These are phyloP conservation scores for Nezara viridula DNA, from an alignment of 2,888 invertebrate species.

Conservation along the genomic window DNA sequence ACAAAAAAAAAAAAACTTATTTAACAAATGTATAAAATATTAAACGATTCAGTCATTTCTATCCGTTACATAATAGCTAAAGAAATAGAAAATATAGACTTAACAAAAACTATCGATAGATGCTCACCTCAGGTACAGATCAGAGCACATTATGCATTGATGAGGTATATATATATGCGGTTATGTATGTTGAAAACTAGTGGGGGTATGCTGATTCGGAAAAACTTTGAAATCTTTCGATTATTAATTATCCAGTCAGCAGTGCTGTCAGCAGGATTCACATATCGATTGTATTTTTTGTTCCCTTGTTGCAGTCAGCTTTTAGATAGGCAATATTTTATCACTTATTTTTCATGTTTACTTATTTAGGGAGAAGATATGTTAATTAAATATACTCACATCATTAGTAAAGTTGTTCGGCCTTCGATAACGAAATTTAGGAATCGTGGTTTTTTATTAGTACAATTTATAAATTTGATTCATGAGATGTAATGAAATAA, in stretches of 20 bases:
- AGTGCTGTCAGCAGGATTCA: not conserved
- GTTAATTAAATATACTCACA: not conserved
- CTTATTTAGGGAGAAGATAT: not conserved
- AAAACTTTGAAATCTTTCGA: not conserved
- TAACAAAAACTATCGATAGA: not conserved
- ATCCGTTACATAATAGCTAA: no score
- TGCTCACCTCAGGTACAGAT: conserved; percentile 5
- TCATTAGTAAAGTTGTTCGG: not conserved
- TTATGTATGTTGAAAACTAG: not conserved
- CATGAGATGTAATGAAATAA: not conserved
- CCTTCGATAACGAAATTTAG: no score
- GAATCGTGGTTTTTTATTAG: no score
- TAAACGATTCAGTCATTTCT: no score
- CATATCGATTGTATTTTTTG: not conserved
- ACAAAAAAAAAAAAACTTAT: no score
- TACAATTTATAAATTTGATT: not conserved
- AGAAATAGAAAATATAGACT: not conserved
- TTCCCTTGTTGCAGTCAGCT: not conserved
- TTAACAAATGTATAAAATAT: no score
- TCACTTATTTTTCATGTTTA: not conserved
- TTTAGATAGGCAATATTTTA: not conserved
- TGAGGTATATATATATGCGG: not conserved
- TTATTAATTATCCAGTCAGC: conserved; percentile 21
- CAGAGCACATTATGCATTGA: not conserved
- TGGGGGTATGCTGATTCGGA: conserved; percentile 7